Conservation (phyloP, 2,113 vertebrate species). For the Zosterops hypoxanthus region DNA sequence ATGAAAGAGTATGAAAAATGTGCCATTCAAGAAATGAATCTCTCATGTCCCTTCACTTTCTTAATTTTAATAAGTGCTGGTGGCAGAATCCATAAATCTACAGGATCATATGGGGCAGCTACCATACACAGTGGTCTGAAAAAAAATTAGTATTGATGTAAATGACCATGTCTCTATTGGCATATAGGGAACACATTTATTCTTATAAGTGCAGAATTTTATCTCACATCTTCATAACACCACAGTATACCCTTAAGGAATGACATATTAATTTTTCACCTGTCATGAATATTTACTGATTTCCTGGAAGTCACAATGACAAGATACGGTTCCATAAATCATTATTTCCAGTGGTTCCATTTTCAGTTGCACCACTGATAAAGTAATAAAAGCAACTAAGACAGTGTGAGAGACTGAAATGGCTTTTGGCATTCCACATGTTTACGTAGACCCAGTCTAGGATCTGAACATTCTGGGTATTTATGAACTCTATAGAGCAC, state of each 20-base stretch:
- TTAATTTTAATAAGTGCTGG: slow-evolving; percentile 46
- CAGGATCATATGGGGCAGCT: neutral
- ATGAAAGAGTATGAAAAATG: slow-evolving; percentile 39
- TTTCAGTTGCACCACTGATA: neutral
- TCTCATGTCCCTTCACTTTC: neutral
- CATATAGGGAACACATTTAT: neutral
- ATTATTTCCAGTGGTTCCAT: neutral
- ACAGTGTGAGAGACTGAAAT: neutral
- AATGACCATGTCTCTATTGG: neutral
- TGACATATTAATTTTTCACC: slow-evolving; percentile 51
- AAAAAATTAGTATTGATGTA: slow-evolving; percentile 4
- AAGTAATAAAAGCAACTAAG: neutral
- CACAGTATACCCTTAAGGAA: neutral
- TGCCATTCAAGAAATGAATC: neutral
- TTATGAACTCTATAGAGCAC: neutral
- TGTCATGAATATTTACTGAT: slow-evolving; percentile 8
- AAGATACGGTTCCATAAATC: neutral
- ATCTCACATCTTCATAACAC: neutral
- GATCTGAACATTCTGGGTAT: neutral
- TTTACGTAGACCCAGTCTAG: neutral
- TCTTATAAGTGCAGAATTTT: neutral
- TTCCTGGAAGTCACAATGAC: neutral
- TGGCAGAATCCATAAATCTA: slow-evolving; percentile 42
- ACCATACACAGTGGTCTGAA: neutral
- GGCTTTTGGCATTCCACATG: neutral